Percentiles rank a stretch among this genome's conserved stretches.
Evolutionary conservation across 2,797 vertebrate genomes (phyloP).

Genomic region (Anguilla megastoma): DNA sequence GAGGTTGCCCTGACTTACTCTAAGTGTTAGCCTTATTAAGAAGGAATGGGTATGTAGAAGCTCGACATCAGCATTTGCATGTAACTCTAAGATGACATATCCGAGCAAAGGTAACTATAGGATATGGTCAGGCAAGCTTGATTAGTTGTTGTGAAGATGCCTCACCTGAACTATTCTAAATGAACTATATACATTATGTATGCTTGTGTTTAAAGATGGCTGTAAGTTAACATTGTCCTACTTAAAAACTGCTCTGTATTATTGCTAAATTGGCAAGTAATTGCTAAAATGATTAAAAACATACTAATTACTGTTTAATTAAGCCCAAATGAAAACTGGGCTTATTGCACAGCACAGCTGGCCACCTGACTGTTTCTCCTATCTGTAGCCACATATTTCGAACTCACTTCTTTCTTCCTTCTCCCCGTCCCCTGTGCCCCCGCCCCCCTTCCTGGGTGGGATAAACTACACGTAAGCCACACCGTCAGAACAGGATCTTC

Average conservation of each 20-base stretch:
- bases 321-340: background rate
- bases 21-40: slow-evolving; percentile 26
- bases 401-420: too few species aligned
- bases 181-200: too few species aligned
- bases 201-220: background rate
- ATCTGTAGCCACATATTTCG: background rate
- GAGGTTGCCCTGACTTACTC: slow-evolving; percentile 26
- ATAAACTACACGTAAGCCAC: too few species aligned
- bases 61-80: background rate
- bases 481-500: background rate
- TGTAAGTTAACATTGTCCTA: background rate
- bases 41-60: background rate
- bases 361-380: background rate
- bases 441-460: too few species aligned
- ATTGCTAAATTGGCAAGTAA: background rate
- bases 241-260: background rate
- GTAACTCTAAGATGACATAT: background rate
- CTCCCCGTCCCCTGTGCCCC: too few species aligned
- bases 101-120: background rate
- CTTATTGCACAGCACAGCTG: background rate
- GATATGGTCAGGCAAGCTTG: background rate
- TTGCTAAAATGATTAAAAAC: too few species aligned
- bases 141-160: background rate
- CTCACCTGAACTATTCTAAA: background rate
- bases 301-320: too few species aligned